Percentiles rank a stretch among this genome's conserved stretches.
These are phyloP conservation scores for Rotaria socialis DNA, from an alignment of 2,888 invertebrate genomes.

Conservation along the genomic window DNA sequence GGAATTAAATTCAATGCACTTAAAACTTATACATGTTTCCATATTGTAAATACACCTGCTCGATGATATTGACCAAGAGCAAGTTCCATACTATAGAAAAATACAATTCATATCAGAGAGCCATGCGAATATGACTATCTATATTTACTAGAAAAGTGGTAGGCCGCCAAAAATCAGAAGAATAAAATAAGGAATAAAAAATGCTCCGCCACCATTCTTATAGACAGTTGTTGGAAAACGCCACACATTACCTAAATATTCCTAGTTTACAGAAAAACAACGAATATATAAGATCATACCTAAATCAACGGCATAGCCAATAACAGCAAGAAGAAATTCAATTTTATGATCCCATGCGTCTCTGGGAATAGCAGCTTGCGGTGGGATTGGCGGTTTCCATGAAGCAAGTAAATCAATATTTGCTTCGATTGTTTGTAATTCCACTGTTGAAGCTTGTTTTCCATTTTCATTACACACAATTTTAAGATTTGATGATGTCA, in stretches of 20 bases:
- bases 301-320: conserved; percentile 45
- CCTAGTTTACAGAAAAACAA: too few relatives aligned
- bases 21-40: conserved; percentile 70
- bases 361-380: conserved; percentile 17
- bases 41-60: conserved; percentile 82
- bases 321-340: conserved; percentile 46
- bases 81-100: conserved; percentile 71
- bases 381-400: conserved; percentile 12
- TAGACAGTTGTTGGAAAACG: conserved; percentile 34
- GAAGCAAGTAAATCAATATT: not conserved
- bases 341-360: conserved; percentile 46
- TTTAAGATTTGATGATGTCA: conserved; percentile 4
- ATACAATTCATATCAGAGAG: not conserved
- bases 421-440: not conserved
- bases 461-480: not conserved
- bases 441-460: not conserved
- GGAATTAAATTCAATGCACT: too few relatives aligned
- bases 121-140: not conserved
- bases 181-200: conserved; percentile 46
- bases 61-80: conserved; percentile 88
- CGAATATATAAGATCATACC: not conserved
- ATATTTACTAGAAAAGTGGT: conserved; percentile 40
- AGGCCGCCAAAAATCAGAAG: conserved; percentile 44
- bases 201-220: conserved; percentile 35
- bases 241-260: conserved; percentile 32